These are phyloP conservation scores for Scyliorhinus canicula DNA, from an alignment of 2,797 vertebrate species.

Conservation along the genomic window DNA sequence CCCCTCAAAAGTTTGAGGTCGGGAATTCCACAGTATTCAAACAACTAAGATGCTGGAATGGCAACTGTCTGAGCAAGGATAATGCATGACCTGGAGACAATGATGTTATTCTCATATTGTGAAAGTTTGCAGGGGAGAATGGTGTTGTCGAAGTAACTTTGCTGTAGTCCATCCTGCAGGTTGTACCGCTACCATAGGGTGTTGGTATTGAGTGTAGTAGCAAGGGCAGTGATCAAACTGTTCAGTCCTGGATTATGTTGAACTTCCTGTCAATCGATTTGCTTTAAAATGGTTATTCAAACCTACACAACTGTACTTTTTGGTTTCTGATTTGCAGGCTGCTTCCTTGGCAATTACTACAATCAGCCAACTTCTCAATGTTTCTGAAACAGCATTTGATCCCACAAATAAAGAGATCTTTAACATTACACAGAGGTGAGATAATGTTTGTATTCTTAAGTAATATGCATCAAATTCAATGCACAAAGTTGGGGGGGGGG, in stretches of 20 bases:
- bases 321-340: conserved; percentile 42
- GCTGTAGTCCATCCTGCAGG: neutral
- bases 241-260: neutral
- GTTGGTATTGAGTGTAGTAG: neutral
- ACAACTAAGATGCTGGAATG: too few species aligned
- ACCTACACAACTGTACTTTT: neutral
- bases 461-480: neutral
- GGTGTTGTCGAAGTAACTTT: neutral
- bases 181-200: neutral
- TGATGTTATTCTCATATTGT: too few species aligned
- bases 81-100: too few species aligned
- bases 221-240: neutral
- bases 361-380: conserved; percentile 52
- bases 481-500: too few species aligned
- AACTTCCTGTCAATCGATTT: neutral
- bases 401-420: conserved; percentile 15
- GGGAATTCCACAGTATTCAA: too few species aligned
- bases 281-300: neutral
- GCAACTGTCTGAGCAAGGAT: too few species aligned
- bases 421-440: conserved; percentile 12
- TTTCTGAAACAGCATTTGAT: conserved; percentile 43
- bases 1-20: too few species aligned
- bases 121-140: too few species aligned
- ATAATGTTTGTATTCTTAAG: conserved; percentile 43
- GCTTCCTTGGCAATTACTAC: conserved; percentile 45